phyloP scores from a whole-genome alignment of 37 sponge, comb jelly and placozoan genomes.

The Ephydatia muelleri region DNA sequence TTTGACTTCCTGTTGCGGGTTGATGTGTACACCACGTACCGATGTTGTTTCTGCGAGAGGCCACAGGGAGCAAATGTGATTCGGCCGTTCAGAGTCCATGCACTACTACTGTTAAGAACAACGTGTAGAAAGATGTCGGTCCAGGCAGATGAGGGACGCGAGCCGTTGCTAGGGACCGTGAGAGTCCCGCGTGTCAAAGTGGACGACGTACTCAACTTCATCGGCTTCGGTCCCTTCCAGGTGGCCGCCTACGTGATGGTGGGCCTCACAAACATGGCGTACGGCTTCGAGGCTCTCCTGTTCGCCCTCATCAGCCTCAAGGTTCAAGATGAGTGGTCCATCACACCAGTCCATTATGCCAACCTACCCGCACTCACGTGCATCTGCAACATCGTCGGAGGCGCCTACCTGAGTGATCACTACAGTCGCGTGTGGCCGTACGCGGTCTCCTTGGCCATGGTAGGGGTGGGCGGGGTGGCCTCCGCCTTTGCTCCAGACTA shows the following conservation, averaged over 20 bases:
- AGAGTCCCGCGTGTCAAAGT: too few relatives aligned
- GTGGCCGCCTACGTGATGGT: constrained; percentile 15
- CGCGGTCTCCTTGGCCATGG: background rate
- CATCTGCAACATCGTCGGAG: constrained; percentile 41
- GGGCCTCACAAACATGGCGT: constrained; percentile 21
- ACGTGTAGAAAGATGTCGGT: too few relatives aligned
- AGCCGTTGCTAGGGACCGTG: too few relatives aligned
- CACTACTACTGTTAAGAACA: too few relatives aligned
- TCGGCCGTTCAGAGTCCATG: too few relatives aligned
- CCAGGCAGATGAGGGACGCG: too few relatives aligned
- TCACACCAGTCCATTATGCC: constrained; percentile 24
- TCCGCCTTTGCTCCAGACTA: constrained; percentile 56
- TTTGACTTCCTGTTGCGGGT: too few relatives aligned
- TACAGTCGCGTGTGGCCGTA: constrained; percentile 62
- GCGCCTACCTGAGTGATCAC: constrained; percentile 26
- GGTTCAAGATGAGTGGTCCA: constrained; percentile 9
- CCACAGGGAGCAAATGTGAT: too few relatives aligned
- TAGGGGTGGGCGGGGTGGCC: constrained; percentile 21
- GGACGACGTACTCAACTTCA: constrained; percentile 28
- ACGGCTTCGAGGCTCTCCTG: background rate
- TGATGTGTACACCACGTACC: too few relatives aligned
- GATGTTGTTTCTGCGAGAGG: too few relatives aligned
- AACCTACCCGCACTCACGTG: constrained; percentile 24
- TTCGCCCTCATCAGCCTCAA: constrained; percentile 19
- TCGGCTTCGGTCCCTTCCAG: constrained; percentile 42